These are phyloP conservation scores for Myotis planiceps DNA, from an alignment of 2,797 vertebrate genomes.

Conservation along the genomic window DNA sequence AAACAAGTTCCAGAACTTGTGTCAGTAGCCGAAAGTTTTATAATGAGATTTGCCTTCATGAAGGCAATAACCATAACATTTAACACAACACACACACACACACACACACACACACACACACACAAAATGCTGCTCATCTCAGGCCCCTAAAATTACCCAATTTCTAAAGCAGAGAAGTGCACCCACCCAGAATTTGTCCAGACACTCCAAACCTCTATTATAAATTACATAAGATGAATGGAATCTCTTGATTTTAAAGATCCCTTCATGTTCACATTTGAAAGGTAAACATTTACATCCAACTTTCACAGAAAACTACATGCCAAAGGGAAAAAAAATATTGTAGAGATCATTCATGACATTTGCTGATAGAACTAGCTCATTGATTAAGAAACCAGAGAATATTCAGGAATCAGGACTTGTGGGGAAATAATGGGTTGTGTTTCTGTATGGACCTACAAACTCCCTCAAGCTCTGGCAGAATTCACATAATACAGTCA, in stretches of 20 bases:
- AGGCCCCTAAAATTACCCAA: neutral
- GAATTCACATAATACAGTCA: neutral
- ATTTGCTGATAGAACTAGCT: neutral
- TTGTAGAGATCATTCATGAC: neutral
- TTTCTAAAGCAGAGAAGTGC: neutral
- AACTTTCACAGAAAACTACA: neutral
- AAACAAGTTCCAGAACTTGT: constrained; percentile 7
- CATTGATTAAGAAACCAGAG: neutral
- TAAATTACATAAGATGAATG: neutral
- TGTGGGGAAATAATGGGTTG: neutral
- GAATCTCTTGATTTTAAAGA: neutral
- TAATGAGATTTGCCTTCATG: neutral
- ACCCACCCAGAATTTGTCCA: neutral
- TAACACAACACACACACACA: neutral
- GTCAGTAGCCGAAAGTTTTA: neutral
- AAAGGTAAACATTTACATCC: neutral
- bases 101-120: neutral
- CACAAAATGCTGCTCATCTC: neutral
- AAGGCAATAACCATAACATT: neutral
- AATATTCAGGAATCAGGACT: neutral
- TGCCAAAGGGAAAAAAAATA: neutral
- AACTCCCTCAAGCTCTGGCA: neutral
- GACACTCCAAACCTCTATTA: neutral
- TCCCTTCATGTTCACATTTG: neutral
- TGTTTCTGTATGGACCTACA: neutral